Base-by-base conservation (phyloP, 2,888 invertebrate genomes). In the Anorthoa munda region DNA sequence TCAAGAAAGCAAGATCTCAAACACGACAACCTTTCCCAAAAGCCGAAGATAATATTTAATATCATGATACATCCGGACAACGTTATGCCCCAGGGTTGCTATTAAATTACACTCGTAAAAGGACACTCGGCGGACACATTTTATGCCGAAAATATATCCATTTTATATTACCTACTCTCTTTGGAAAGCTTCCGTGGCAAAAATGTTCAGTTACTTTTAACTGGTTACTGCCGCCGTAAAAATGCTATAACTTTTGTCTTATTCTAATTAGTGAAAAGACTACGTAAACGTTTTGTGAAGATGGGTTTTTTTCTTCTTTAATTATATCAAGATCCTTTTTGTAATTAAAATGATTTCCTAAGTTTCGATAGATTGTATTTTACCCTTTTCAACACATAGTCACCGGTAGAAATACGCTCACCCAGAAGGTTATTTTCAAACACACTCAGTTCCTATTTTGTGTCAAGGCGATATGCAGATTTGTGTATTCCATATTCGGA, bases 61-160 rank as follows among this genome's bases (percentile, higher is more conserved):
- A 72, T 61, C 58, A 59, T 39, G 39, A 74, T 73, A 81, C 66
- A 80, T 74, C 46, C 48, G 63, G 51, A 64, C 55, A 65, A 26
- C 45, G 53, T 68, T 68, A 72, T 73, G 56, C 65, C 64, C 50
- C 51, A 55, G 59, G 66, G 63, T 64, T 45, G 75, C 66, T 73
- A 86, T 86, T 75, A 86, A 80, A 87, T 79, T 60, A 72, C 61
- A 72, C 65, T 67, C 83, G 67, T 85, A 84, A 84, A 86, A 78
- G 66, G 76, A 78, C 76, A 78, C 77, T 69, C 58, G 45, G 39
- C 72, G 69, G 75, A 58, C 75, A 66, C 64, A 74, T 72, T 87
- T 87, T 82, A 87, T 61, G 70, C 50, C 69, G 23, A 73, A 84
- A 82, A 85, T 76, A 75, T 72, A 79, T 67, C 73, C 64, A 72